A percentile compares a stretch with the other conserved stretches of the same genome.
Conservation (phyloP, 2,113 vertebrate genomes). For the Hypocryptadius cinnamomeus region DNA sequence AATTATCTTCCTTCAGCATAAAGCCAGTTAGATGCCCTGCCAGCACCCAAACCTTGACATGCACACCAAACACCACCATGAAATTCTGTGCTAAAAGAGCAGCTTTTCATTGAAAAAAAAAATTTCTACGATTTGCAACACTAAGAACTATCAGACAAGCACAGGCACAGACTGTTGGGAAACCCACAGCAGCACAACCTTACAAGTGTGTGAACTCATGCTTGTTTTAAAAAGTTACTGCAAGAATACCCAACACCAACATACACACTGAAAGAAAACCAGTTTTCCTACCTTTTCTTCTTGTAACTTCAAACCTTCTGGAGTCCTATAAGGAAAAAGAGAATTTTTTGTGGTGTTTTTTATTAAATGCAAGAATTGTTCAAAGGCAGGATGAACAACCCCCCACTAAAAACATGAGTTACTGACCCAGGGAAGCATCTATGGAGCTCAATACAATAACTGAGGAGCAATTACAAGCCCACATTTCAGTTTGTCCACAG, state of each 20-base stretch:
- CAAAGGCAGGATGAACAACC: background rate
- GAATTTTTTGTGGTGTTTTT: constrained; percentile 5
- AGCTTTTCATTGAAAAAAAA: background rate
- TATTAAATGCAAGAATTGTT: constrained; percentile 10
- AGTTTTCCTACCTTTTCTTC: constrained; percentile 73
- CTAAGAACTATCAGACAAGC: background rate
- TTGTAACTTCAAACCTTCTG: constrained; percentile 61
- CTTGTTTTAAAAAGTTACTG: background rate
- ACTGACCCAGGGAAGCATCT: background rate
- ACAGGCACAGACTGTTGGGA: background rate
- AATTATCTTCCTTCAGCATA: background rate
- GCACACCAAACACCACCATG: background rate
- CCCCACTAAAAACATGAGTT: background rate
- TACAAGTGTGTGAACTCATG: background rate
- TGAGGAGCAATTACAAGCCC: background rate
- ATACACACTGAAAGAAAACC: background rate
- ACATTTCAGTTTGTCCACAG: background rate
- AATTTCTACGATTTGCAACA: background rate
- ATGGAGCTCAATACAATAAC: background rate
- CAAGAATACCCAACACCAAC: background rate
- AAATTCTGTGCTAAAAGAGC: background rate
- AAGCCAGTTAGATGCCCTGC: background rate
- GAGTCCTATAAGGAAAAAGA: constrained; percentile 69
- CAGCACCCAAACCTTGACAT: background rate
- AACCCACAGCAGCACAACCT: background rate